Conservation (phyloP, 2,113 vertebrate genomes). For the Notothenia coriiceps region DNA sequence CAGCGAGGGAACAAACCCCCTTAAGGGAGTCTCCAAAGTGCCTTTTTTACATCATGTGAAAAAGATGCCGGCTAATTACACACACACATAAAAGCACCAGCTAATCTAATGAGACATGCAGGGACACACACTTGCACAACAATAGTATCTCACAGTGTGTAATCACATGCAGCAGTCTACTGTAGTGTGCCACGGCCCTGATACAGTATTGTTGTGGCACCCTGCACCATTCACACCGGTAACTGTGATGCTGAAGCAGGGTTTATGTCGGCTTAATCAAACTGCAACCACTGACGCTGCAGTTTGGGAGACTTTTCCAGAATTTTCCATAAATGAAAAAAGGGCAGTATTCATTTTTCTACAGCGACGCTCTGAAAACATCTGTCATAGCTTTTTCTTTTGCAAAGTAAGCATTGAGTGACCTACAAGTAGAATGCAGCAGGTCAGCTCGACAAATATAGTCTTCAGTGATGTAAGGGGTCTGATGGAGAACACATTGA, state of each 20-base stretch:
- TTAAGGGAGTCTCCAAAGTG: background rate
- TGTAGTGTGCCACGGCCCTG: background rate
- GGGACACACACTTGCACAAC: background rate
- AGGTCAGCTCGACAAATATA: background rate
- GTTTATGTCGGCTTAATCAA: conserved; percentile 20
- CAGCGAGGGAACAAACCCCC: background rate
- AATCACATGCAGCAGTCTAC: background rate
- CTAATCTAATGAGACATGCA: conserved; percentile 16
- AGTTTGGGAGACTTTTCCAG: conserved; percentile 15
- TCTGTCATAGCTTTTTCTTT: conserved; percentile 17
- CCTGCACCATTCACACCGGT: conserved; percentile 17
- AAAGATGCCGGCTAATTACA: conserved; percentile 18
- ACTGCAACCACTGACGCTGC: conserved; percentile 32
- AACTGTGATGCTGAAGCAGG: conserved; percentile 30
- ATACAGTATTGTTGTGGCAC: conserved; percentile 30
- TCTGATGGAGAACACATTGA: conserved; percentile 1
- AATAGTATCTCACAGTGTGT: background rate
- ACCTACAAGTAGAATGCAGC: conserved; percentile 10
- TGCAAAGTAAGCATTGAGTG: conserved; percentile 16
- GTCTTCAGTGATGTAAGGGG: background rate
- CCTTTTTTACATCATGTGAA: conserved; percentile 14
- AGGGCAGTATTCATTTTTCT: background rate
- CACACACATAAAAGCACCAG: background rate
- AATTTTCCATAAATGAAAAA: background rate
- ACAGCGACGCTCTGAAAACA: background rate